Percentiles rank a stretch among this genome's conserved stretches.
These are phyloP conservation scores for Malurus splendens DNA, from an alignment of 2,797 vertebrate species.

Conservation along the genomic window DNA sequence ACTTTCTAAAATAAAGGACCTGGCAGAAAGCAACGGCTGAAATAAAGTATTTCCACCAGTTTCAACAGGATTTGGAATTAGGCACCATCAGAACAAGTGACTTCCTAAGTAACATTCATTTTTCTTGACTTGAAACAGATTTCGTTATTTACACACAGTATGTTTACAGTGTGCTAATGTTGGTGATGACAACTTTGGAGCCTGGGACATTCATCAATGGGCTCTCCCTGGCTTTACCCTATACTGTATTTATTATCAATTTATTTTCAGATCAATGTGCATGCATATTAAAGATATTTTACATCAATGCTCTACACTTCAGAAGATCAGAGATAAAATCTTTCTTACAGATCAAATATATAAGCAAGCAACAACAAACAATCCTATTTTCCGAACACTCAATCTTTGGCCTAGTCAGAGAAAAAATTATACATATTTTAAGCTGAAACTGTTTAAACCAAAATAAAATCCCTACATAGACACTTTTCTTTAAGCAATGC, in stretches of 20 bases:
- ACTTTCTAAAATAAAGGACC: not conserved
- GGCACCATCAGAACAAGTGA: not conserved
- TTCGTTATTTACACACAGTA: not conserved
- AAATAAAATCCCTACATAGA: not conserved
- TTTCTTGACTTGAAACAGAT: not conserved
- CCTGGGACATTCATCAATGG: not conserved
- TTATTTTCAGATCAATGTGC: not conserved
- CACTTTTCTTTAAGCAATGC: not conserved
- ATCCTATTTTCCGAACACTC: not conserved
- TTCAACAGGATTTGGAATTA: not conserved
- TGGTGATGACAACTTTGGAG: not conserved
- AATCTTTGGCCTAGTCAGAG: not conserved
- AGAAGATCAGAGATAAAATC: not conserved
- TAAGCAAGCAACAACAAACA: not conserved
- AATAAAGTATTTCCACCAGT: not conserved
- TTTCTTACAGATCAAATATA: not conserved
- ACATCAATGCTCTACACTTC: not conserved
- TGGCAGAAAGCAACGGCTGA: not conserved
- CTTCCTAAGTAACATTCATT: not conserved
- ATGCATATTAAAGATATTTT: not conserved
- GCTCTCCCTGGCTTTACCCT: not conserved
- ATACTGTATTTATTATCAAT: not conserved
- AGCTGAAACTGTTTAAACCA: not conserved
- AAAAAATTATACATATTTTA: not conserved
- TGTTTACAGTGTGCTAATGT: not conserved